Base-by-base conservation (phyloP, 2,113 vertebrate genomes). In the Ctenodactylus gundi region DNA sequence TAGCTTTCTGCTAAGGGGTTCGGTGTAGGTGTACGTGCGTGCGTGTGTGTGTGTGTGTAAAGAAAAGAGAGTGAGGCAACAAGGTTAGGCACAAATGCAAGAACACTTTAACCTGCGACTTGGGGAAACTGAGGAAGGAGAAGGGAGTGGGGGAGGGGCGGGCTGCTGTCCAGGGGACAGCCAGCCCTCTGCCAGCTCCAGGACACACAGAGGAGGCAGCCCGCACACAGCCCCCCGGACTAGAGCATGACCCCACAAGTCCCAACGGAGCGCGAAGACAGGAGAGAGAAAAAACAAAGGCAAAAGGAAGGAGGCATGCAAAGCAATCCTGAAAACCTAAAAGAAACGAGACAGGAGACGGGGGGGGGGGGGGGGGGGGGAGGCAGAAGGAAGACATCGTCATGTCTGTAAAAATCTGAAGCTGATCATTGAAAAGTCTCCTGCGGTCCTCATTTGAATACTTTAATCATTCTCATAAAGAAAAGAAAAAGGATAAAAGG, bases 361-460 rank as follows among this genome's bases (percentile, higher is more conserved):
- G 57, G 17, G n/a, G n/a, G n/a, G 72, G 44, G 44, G 34, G 51
- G 46, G 27, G 29, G 8, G 23, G 7, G 57, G 11, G 82, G 25
- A 77, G n/a, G 10, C 1, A 27, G 39, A 39, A 76, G 14, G 20
- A 10, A 14, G 13, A 34, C 49, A 21, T 31, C 55, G 36, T 49
- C 51, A 68, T 29, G 20, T 13, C 62, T 41, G 58, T 11, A 27
- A 55, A 85, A 91, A 81, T 58, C 46, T 93, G 49, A 72, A 88
- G 82, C 13, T 84, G 41, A 94, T 62, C 36, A 62, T 25, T 39
- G n/a, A 57, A 77, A 78, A 60, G 46, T 46, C 55, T 89, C 46
- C 25, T 27, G 5, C 27, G 34, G 36, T 23, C 21, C 44, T 83
- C 8, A 21, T 55, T n/a, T 72, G 68, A 90, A 67, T 60, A 75